phyloP scores from a whole-genome alignment of 2,888 invertebrate species.

The Chromoteleia sp. region DNA sequence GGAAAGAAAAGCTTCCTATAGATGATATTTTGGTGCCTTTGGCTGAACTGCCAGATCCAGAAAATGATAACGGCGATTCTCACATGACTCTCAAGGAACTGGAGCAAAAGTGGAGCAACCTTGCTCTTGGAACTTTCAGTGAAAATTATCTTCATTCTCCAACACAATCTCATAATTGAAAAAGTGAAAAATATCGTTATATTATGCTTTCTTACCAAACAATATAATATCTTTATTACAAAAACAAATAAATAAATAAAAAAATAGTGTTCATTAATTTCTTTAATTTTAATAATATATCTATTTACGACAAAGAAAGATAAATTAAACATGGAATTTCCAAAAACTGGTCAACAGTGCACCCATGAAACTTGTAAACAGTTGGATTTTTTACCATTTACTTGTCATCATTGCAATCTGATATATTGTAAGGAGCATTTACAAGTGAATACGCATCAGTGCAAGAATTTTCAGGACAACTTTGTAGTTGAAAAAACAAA shows the following conservation, averaged over 20 bases:
- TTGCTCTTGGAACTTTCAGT: constrained; percentile 86
- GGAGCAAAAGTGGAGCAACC: constrained; percentile 88
- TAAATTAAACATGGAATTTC: constrained; percentile 88
- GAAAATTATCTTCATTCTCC: constrained; percentile 86
- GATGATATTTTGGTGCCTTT: constrained; percentile 94
- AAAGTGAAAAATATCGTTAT: too few species aligned
- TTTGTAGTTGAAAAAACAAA: constrained; percentile 73
- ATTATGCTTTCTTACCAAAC: too few species aligned
- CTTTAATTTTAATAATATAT: too few species aligned
- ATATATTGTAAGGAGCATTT: constrained; percentile 90
- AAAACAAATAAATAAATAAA: constrained; percentile 1
- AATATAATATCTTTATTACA: background rate
- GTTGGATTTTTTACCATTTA: constrained; percentile 90
- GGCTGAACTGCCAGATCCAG: constrained; percentile 95
- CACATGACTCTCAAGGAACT: constrained; percentile 95
- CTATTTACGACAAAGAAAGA: too few species aligned
- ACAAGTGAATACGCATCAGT: constrained; percentile 86
- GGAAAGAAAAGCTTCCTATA: constrained; percentile 91
- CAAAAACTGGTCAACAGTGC: constrained; percentile 89
- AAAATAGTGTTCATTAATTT: too few species aligned
- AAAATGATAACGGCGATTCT: constrained; percentile 96
- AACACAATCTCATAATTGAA: constrained; percentile 79
- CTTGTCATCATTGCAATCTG: constrained; percentile 87
- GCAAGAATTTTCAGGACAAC: constrained; percentile 81
- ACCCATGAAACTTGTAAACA: constrained; percentile 87